Conservation (phyloP, 2,888 invertebrate species). For the Gymnocheta viridis region DNA sequence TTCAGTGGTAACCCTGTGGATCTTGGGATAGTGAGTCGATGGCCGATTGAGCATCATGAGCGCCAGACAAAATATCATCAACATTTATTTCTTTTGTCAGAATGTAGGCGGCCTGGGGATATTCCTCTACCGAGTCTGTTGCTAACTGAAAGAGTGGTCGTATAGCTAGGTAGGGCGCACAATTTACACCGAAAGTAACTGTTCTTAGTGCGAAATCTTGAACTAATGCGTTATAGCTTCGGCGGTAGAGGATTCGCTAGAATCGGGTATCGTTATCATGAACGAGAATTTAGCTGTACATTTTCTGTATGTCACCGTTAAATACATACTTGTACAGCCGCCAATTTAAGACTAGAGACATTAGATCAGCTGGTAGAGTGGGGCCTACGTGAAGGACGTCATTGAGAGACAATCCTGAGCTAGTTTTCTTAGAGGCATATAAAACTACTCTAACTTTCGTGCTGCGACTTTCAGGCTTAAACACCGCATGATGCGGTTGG, state of each 20-base stretch:
- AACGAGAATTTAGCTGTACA: conserved; percentile 66
- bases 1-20: conserved; percentile 57
- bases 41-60: conserved; percentile 43
- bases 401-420: too few species aligned
- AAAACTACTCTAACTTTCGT: too few species aligned
- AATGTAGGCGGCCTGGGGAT: neutral
- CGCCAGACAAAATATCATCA: conserved; percentile 59
- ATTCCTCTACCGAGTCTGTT: neutral
- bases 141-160: conserved; percentile 15
- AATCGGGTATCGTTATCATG: conserved; percentile 43
- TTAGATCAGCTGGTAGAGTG: too few species aligned
- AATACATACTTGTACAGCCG: conserved; percentile 57
- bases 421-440: too few species aligned
- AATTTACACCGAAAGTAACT: conserved; percentile 65
- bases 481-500: too few species aligned
- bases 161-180: conserved; percentile 32
- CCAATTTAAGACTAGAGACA: conserved; percentile 25
- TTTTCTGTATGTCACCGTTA: conserved; percentile 69
- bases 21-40: conserved; percentile 7
- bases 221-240: neutral
- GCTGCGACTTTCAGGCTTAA: too few species aligned
- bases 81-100: conserved; percentile 62
- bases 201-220: conserved; percentile 57
- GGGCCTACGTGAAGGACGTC: too few species aligned
- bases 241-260: conserved; percentile 66